Evolutionary conservation across 1,140 invertebrate genomes (phyloP), one percentile per base, ranked within the genome.

Genomic region (Prorops nasuta): DNA sequence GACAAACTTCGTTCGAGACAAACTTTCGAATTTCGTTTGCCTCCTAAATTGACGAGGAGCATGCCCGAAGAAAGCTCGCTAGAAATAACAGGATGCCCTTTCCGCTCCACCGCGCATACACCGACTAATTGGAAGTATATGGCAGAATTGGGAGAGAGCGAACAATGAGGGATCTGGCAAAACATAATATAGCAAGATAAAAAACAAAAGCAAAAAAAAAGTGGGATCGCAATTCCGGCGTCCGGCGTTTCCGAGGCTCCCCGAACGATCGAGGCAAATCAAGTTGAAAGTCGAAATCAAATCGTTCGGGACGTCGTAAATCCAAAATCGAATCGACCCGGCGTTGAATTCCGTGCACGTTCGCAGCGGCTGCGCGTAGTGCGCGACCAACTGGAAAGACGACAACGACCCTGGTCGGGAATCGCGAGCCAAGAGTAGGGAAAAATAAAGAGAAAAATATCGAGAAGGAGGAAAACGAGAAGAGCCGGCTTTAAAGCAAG

Each of bases 261-360:
- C n/a, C n/a, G n/a, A n/a, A n/a, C n/a, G n/a, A n/a, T n/a, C n/a
- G n/a, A n/a, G n/a, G n/a, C n/a, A n/a, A n/a, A n/a, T n/a, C n/a
- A n/a, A n/a, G n/a, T n/a, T 51, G 49, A 38, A 47, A 28, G 37
- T 14, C 35, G 43, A 47, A 51, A 51, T 56, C 49, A 32, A 32
- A 36, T 50, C 44, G 35, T 31, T 6, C 16, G 21, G 18, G 38
- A 38, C 37, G 47, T 38, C 51, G 44, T 57, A 60, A 60, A 60
- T 60, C 60, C 54, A 49, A 50, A 54, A 62, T 62, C 54, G 47
- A 62, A 60, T 60, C 49, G 49, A 57, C 48, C 44, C 35, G 51
- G 24, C 24, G 24, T 28, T 10, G 24, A 56, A 61, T 61, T 61
- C 58, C 39, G 45, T 32, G 57, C 58, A 61, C 58, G 57, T 61